Evolutionary conservation across 2,797 vertebrate genomes (phyloP).

Genomic region (Dipus sagitta): DNA sequence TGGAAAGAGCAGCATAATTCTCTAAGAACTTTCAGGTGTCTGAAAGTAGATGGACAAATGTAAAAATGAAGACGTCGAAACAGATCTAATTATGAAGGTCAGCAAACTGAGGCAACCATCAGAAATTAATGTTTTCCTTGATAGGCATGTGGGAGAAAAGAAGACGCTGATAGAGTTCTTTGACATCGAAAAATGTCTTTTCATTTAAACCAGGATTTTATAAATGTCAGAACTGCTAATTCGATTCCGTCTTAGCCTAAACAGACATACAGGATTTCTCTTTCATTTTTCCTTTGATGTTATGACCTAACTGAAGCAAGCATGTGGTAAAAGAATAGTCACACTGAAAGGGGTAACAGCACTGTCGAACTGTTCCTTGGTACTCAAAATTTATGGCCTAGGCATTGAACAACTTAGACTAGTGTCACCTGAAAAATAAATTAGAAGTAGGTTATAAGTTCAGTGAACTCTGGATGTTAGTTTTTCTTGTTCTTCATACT

Average conservation of each 20-base stretch:
- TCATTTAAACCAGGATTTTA: conserved; percentile 51
- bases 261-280: background rate
- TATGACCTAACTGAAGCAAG: conserved; percentile 26
- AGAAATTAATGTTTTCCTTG: conserved; percentile 23
- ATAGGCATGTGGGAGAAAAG: conserved; percentile 10
- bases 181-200: conserved; percentile 45
- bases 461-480: background rate
- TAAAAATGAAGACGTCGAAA: conserved; percentile 29
- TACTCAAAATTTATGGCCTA: conserved; percentile 49
- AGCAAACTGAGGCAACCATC: background rate
- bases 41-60: conserved; percentile 36
- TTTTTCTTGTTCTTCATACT: conserved; percentile 1
- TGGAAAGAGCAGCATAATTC: background rate
- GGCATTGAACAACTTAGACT: conserved; percentile 38
- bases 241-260: conserved; percentile 52
- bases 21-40: conserved; percentile 2
- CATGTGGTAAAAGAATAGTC: conserved; percentile 51
- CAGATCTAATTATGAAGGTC: background rate
- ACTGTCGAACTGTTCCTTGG: background rate
- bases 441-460: conserved; percentile 2
- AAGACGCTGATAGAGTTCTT: conserved; percentile 20
- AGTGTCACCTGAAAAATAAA: conserved; percentile 38
- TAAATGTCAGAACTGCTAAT: conserved; percentile 14
- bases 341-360: conserved; percentile 50
- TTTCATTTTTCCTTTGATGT: conserved; percentile 58